Evolutionary conservation across 2,113 vertebrate species (phyloP).

Genomic region (Hoplias malabaricus): DNA sequence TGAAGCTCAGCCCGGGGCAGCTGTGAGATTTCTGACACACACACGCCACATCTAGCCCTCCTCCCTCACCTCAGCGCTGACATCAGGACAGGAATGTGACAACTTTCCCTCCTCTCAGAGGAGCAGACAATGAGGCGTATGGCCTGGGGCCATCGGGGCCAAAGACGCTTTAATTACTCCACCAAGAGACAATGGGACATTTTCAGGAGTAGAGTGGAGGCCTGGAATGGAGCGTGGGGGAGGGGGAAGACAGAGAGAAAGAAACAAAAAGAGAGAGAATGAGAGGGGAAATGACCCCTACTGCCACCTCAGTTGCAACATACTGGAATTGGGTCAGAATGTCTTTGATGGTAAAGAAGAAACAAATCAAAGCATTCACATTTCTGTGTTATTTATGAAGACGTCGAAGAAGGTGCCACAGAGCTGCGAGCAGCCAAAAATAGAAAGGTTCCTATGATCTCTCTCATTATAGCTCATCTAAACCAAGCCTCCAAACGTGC

Average conservation of each 20-base stretch:
- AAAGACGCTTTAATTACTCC: conserved; percentile 63
- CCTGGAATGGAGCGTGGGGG: not conserved
- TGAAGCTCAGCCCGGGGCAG: not conserved
- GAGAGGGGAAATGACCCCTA: not conserved
- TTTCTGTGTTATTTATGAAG: conserved; percentile 4
- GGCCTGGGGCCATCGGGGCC: conserved; percentile 54
- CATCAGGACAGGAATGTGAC: conserved; percentile 61
- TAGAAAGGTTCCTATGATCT: not conserved
- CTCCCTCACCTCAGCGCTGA: conserved; percentile 33
- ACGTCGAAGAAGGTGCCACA: conserved; percentile 16
- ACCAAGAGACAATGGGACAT: conserved; percentile 50
- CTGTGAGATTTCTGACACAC: conserved; percentile 39
- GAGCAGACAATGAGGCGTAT: conserved; percentile 53
- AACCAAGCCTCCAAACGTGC: not conserved
- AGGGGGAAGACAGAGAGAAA: conserved; percentile 2
- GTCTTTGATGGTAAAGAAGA: not conserved
- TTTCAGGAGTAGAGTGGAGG: not conserved
- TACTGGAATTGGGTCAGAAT: not conserved
- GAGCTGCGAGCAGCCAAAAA: not conserved
- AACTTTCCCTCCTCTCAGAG: conserved; percentile 51
- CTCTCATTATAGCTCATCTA: not conserved
- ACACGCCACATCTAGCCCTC: conserved; percentile 26
- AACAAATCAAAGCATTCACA: not conserved
- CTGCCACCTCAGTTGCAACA: not conserved
- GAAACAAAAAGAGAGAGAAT: not conserved